Evolutionary conservation across 2,797 vertebrate species (phyloP).

Genomic region (Neomorphus geoffroyi): DNA sequence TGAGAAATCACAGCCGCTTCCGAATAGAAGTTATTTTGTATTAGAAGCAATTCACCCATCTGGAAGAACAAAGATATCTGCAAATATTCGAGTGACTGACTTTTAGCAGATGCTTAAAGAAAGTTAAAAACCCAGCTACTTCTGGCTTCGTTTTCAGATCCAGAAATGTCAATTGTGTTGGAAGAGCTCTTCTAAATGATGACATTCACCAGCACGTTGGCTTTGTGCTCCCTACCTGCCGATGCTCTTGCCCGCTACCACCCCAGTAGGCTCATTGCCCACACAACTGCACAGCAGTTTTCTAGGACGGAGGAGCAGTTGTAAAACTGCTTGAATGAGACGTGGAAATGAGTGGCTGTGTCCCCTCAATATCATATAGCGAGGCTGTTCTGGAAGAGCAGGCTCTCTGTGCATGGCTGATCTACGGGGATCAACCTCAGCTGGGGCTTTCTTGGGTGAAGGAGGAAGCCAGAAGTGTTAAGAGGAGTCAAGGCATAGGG

Average conservation of each 20-base stretch:
- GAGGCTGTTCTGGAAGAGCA: neutral
- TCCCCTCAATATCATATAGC: accelerated
- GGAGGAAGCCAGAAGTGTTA: neutral
- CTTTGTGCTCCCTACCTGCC: neutral
- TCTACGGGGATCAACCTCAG: accelerated
- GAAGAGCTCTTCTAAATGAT: neutral
- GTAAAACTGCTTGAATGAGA: neutral
- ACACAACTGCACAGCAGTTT: neutral
- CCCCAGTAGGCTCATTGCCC: neutral
- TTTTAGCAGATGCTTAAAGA: slow-evolving; percentile 12
- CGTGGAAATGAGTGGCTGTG: neutral
- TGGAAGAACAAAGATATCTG: slow-evolving; percentile 47
- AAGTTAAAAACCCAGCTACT: neutral
- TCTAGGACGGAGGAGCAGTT: neutral
- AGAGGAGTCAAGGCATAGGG: neutral
- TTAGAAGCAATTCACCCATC: slow-evolving; percentile 50
- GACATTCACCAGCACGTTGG: neutral
- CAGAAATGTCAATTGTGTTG: neutral
- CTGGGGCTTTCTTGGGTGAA: neutral
- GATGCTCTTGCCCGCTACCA: neutral
- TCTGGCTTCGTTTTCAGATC: neutral
- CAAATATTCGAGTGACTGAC: slow-evolving; percentile 1
- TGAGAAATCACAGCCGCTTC: slow-evolving; percentile 30
- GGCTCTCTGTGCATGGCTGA: neutral
- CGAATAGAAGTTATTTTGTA: slow-evolving; percentile 16